A percentile compares a stretch with the other conserved stretches of the same genome.
These are phyloP conservation scores for Phenacoccus solenopsis DNA, from an alignment of 1,140 invertebrate species.

Conservation along the genomic window DNA sequence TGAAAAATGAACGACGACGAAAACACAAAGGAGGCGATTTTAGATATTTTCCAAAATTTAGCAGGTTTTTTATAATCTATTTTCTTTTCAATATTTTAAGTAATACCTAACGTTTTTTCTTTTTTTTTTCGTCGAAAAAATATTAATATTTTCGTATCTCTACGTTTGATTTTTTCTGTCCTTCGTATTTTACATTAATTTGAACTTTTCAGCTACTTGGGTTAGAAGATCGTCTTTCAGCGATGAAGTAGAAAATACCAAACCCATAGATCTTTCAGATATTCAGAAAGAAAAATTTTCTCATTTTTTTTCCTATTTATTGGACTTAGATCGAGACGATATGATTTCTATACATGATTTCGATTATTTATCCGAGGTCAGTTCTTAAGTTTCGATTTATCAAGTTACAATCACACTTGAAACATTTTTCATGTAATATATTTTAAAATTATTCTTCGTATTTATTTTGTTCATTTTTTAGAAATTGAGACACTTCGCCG, in stretches of 20 bases:
- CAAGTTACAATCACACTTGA: too few species aligned
- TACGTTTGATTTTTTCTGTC: too few species aligned
- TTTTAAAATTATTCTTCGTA: not conserved
- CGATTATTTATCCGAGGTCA: conserved; percentile 52
- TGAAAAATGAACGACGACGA: not conserved
- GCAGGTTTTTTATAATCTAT: not conserved
- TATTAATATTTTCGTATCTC: too few species aligned
- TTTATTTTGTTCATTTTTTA: conserved; percentile 30
- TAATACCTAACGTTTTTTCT: too few species aligned
- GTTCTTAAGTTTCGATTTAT: not conserved
- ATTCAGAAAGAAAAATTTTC: conserved; percentile 52
- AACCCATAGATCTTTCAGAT: conserved; percentile 38
- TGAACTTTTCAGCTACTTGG: conserved; percentile 46
- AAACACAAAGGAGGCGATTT: not conserved
- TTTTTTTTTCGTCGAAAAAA: too few species aligned
- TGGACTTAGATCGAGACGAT: conserved; percentile 56
- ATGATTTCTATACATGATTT: conserved; percentile 54
- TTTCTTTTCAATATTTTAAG: not conserved
- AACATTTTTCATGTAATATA: too few species aligned
- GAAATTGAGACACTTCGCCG: conserved; percentile 55
- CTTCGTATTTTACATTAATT: too few species aligned
- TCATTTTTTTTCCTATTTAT: conserved; percentile 50
- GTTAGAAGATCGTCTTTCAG: conserved; percentile 49
- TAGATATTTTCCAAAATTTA: not conserved
- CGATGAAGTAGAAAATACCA: conserved; percentile 41